These are phyloP conservation scores for Melanogrammus aeglefinus DNA, from an alignment of 2,797 vertebrate species.

Conservation along the genomic window DNA sequence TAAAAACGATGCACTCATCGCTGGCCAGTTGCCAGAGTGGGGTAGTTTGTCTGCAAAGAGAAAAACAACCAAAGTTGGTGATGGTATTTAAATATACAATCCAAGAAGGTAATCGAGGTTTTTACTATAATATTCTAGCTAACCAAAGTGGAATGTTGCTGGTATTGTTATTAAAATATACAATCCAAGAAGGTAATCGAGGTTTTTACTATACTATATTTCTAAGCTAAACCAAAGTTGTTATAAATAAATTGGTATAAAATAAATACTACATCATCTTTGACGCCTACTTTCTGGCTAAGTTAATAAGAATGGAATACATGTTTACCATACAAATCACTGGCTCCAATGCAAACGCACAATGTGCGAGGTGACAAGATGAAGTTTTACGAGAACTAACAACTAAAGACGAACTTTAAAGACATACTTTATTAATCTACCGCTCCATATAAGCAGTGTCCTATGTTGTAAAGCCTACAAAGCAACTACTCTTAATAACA, in stretches of 20 bases:
- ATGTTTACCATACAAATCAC: not conserved
- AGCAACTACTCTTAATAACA: not conserved
- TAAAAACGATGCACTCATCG: not conserved
- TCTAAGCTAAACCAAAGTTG: too few relatives aligned
- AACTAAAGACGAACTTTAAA: not conserved
- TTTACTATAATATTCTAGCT: not conserved
- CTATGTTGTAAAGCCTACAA: not conserved
- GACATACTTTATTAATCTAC: not conserved
- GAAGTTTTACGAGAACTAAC: not conserved
- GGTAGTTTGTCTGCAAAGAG: not conserved
- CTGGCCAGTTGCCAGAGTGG: not conserved
- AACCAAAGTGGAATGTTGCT: too few relatives aligned
- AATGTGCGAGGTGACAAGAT: not conserved
- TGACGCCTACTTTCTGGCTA: not conserved
- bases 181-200: too few relatives aligned
- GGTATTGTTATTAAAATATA: too few relatives aligned
- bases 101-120: not conserved
- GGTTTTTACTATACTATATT: too few relatives aligned
- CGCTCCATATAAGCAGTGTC: not conserved
- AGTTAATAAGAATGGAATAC: not conserved
- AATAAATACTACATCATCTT: not conserved
- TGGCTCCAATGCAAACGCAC: not conserved
- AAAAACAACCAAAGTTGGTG: not conserved
- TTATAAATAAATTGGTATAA: not conserved
- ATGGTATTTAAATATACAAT: not conserved